Conservation (phyloP, 2,113 vertebrate species). For the Cochlearius cochlearius region DNA sequence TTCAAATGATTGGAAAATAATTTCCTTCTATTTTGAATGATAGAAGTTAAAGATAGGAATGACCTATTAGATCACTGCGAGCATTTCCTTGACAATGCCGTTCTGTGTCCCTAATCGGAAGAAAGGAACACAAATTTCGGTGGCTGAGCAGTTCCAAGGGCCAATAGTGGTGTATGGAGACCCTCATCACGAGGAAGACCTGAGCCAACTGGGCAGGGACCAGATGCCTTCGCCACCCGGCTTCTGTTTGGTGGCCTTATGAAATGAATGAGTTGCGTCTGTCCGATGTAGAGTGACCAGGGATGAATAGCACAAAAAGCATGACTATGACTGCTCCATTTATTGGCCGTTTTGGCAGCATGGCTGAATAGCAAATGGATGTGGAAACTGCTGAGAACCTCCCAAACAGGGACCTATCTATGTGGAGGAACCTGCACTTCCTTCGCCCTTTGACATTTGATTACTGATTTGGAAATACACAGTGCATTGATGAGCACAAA, state of each 20-base stretch:
- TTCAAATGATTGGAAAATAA: constrained; percentile 19
- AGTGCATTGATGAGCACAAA: not conserved
- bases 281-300: not conserved
- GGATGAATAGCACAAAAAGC: constrained; percentile 35
- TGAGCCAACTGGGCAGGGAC: not conserved
- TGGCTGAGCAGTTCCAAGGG: not conserved
- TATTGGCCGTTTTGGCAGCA: not conserved
- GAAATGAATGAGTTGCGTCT: constrained; percentile 30
- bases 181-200: not conserved
- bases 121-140: not conserved
- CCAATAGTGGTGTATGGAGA: not conserved
- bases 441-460: constrained; percentile 57
- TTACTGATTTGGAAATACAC: constrained; percentile 30
- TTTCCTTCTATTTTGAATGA: constrained; percentile 45
- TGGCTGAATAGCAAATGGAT: constrained; percentile 47
- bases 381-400: constrained; percentile 40
- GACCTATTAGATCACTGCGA: constrained; percentile 67
- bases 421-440: constrained; percentile 57
- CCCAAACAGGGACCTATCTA: constrained; percentile 34
- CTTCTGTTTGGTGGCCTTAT: not conserved
- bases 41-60: constrained; percentile 64
- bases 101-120: not conserved
- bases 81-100: not conserved
- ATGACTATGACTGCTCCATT: constrained; percentile 31
- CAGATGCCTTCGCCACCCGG: not conserved